Percentiles rank a stretch among this genome's conserved stretches.
These are phyloP conservation scores for Anser brachyrhynchus DNA, from an alignment of 2,113 vertebrate genomes.

Conservation along the genomic window DNA sequence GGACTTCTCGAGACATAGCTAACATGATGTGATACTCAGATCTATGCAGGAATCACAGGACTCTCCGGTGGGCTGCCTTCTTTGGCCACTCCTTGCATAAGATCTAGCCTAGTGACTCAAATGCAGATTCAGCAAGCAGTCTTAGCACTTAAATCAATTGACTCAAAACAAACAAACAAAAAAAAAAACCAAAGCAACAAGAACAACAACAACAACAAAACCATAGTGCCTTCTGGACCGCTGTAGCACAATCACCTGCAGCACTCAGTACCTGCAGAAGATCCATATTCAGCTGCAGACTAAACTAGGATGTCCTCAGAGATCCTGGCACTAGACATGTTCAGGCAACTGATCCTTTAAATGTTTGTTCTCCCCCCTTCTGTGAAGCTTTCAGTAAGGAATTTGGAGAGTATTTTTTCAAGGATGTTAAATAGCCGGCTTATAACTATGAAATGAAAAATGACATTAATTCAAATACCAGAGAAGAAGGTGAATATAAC, in stretches of 20 bases:
- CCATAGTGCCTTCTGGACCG: not conserved
- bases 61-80: not conserved
- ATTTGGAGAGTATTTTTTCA: not conserved
- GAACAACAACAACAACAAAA: not conserved
- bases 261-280: not conserved
- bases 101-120: not conserved
- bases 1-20: not conserved
- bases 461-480: not conserved
- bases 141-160: not conserved
- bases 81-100: not conserved
- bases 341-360: not conserved
- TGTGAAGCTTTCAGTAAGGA: not conserved
- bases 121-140: not conserved
- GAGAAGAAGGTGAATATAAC: not conserved
- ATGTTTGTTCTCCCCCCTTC: not conserved
- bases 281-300: not conserved
- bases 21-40: not conserved
- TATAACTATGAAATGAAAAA: not conserved
- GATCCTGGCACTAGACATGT: rapidly evolving
- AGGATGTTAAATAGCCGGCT: not conserved
- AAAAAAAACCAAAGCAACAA: no score
- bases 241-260: not conserved
- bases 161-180: not conserved
- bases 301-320: not conserved
- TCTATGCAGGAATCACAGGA: not conserved